phyloP scores from a whole-genome alignment of 2,113 vertebrate genomes.

The Pachycephala philippinensis region DNA sequence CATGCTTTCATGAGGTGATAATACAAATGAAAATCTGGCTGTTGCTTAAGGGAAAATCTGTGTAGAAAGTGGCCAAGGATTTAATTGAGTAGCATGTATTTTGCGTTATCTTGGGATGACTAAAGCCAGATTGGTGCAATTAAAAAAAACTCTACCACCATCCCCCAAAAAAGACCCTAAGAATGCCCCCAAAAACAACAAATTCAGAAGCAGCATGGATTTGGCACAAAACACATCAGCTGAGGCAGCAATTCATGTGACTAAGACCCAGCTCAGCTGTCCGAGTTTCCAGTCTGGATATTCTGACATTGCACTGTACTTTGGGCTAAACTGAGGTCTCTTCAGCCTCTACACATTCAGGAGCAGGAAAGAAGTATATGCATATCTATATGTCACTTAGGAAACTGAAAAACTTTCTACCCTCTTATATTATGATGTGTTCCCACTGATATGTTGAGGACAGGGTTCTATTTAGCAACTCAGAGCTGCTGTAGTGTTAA shows the following conservation, averaged over 20 bases:
- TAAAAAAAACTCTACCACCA: neutral
- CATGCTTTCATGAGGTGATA: neutral
- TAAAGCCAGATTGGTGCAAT: neutral
- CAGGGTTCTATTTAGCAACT: neutral
- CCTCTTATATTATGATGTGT: neutral
- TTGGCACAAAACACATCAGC: neutral
- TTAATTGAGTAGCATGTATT: neutral
- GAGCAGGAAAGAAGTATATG: neutral
- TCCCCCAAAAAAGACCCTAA: fast-evolving
- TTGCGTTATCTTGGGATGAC: neutral
- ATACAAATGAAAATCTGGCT: neutral
- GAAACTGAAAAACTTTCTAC: neutral
- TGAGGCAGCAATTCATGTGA: neutral
- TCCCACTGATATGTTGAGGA: neutral
- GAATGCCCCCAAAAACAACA: neutral
- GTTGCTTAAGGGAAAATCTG: neutral
- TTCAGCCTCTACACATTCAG: neutral
- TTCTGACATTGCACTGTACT: neutral
- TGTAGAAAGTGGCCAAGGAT: neutral
- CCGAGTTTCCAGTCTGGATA: neutral
- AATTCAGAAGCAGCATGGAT: neutral
- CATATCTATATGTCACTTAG: neutral
- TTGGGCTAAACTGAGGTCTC: neutral
- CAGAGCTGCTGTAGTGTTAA: neutral
- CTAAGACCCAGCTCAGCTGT: neutral